Base-by-base conservation (phyloP, 2,113 vertebrate genomes). In the Stomatorhinus ivindoensis region DNA sequence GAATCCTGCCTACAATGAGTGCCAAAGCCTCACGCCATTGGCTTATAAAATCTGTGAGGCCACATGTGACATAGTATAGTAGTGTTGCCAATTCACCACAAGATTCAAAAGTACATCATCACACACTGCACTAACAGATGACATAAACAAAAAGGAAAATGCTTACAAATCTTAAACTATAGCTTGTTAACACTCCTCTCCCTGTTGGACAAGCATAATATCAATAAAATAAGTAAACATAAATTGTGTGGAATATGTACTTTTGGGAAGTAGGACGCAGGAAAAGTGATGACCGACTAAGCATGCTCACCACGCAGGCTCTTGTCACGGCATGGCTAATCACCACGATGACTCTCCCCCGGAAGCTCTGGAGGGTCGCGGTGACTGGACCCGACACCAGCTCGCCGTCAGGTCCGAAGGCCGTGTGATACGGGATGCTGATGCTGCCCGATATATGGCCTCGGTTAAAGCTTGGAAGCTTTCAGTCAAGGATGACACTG, bases 381-480 rank as follows among this genome's bases (percentile, higher is more conserved):
- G 96, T 94, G 10, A 95, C 93, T 1, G 97, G 96, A 91, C 97
- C 97, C 91, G 96, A 97, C 90, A 96, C 24, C 5, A 99, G 95
- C 86, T 98, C 98, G 4, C 97, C 96, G 27, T 99, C 98, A 0
- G 94, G 76, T 2, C 96, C 95, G 90, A 99, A 97, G 0, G 96
- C 96, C 0, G 96, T 92, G 44, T 94, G 94, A 93, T 97, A 98
- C 0, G 98, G 96, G 91, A 99, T 93, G 90, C 97, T 99, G 93
- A 99, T 96, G 95, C 98, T 99, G 88, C 98, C 97, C 19, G 97
- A 96, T 91, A 99, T 96, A 90, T 99, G 98, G 85, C 98, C 98
- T 85, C 97, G 97, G 92, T 95, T 94, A 91, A 98, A 99, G 93
- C 98, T 99, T 99, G 93, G 89, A 90, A 55, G 85, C 21, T 27